Conservation (phyloP, 2,888 invertebrate species). For the Trachelus stipa region DNA sequence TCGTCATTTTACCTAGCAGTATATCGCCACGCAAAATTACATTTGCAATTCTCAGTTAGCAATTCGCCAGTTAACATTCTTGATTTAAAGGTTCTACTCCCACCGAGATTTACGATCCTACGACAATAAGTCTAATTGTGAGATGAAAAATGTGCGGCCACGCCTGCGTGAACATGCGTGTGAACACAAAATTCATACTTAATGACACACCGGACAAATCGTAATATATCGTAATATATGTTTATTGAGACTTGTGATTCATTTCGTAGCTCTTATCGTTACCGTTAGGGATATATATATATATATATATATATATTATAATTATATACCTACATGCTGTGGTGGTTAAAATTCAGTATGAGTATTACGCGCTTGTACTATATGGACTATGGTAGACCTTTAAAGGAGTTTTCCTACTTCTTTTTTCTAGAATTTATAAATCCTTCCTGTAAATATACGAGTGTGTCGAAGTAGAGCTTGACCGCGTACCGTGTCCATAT, state of each 20-base stretch:
- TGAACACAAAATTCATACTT: constrained; percentile 34
- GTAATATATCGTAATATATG: constrained; percentile 39
- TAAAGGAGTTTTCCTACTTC: neutral
- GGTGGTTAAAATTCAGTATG: neutral
- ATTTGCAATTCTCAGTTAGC: neutral
- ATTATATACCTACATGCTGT: neutral
- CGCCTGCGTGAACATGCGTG: constrained; percentile 34
- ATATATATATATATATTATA: too few relatives aligned
- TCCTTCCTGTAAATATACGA: neutral
- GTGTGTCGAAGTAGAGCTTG: neutral
- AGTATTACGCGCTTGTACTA: neutral
- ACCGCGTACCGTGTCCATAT: neutral
- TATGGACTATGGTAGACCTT: neutral
- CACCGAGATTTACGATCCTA: constrained; percentile 29
- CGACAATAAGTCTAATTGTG: constrained; percentile 40
- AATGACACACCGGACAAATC: constrained; percentile 39
- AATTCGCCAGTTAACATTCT: neutral
- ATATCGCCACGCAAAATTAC: neutral
- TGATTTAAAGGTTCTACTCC: neutral
- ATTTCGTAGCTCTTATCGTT: neutral
- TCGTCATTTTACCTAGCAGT: neutral
- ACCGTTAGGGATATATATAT: neutral
- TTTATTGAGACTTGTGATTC: constrained; percentile 4
- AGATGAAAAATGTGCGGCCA: constrained; percentile 35
- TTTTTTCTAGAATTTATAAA: neutral